Evolutionary conservation across 2,888 invertebrate genomes (phyloP).

Genomic region (Odontothrips loti): DNA sequence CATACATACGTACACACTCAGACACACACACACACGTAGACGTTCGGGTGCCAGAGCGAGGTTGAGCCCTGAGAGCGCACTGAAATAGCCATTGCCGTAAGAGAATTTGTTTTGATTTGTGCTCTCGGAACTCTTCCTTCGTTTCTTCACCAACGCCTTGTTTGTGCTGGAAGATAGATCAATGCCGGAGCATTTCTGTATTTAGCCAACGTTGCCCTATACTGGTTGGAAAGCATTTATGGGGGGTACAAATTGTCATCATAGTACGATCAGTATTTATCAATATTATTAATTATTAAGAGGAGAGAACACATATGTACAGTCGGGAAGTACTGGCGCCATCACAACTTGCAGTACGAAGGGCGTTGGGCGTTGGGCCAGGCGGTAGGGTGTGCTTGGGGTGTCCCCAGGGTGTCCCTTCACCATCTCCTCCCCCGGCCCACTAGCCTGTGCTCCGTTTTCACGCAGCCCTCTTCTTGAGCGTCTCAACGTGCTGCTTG

Average conservation of each 20-base stretch:
- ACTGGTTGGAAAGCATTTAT: too few species aligned
- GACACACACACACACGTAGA: too few species aligned
- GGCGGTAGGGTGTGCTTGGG: neutral
- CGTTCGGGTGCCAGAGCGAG: too few species aligned
- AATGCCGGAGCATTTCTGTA: too few species aligned
- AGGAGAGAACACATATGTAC: constrained; percentile 23
- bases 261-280: neutral
- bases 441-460: neutral
- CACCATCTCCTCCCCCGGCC: neutral
- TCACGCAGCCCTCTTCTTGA: neutral
- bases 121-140: too few species aligned
- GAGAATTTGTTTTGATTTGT: too few species aligned
- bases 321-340: constrained; percentile 21
- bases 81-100: too few species aligned
- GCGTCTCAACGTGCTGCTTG: neutral
- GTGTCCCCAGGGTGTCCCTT: neutral
- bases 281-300: neutral
- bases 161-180: too few species aligned
- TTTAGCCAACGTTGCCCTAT: too few species aligned
- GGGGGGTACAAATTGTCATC: neutral
- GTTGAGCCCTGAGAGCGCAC: too few species aligned
- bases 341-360: constrained; percentile 7
- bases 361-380: neutral
- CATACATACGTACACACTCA: too few species aligned
- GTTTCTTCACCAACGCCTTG: too few species aligned